phyloP scores from a whole-genome alignment of 1,140 invertebrate species.

The Sminthurides bifidus region DNA sequence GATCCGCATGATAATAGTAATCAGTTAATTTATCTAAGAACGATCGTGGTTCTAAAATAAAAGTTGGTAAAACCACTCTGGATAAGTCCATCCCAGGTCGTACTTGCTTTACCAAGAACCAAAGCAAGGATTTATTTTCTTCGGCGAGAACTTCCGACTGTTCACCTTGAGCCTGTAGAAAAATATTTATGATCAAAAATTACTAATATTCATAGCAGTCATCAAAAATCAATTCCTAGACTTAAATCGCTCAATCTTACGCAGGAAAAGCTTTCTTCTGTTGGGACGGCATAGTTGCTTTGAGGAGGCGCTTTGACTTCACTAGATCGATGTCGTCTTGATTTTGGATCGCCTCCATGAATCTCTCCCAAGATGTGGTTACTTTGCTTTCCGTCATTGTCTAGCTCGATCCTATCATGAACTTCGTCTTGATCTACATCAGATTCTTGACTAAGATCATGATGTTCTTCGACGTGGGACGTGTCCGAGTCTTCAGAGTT shows the following conservation, averaged over 20 bases:
- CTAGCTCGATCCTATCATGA: background rate
- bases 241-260: conserved; percentile 5
- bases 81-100: conserved; percentile 93
- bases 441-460: conserved; percentile 32
- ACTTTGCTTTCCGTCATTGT: background rate
- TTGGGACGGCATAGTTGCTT: conserved; percentile 11
- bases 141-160: conserved; percentile 84
- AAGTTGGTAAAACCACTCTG: conserved; percentile 82
- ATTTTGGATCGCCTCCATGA: background rate
- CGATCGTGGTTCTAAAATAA: conserved; percentile 79
- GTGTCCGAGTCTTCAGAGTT: conserved; percentile 27
- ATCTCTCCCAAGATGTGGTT: background rate
- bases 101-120: conserved; percentile 88
- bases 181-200: conserved; percentile 6
- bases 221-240: background rate
- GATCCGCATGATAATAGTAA: conserved; percentile 86
- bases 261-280: conserved; percentile 15
- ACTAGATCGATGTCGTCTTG: background rate
- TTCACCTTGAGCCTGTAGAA: conserved; percentile 57
- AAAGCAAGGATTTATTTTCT: conserved; percentile 87
- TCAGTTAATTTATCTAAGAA: conserved; percentile 87
- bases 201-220: background rate
- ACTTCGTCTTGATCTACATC: conserved; percentile 33
- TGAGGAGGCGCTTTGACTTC: background rate
- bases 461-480: conserved; percentile 18